Evolutionary conservation across 2,113 vertebrate genomes (phyloP), one percentile per base, ranked within the genome.

Genomic region (Anolis sagrei): DNA sequence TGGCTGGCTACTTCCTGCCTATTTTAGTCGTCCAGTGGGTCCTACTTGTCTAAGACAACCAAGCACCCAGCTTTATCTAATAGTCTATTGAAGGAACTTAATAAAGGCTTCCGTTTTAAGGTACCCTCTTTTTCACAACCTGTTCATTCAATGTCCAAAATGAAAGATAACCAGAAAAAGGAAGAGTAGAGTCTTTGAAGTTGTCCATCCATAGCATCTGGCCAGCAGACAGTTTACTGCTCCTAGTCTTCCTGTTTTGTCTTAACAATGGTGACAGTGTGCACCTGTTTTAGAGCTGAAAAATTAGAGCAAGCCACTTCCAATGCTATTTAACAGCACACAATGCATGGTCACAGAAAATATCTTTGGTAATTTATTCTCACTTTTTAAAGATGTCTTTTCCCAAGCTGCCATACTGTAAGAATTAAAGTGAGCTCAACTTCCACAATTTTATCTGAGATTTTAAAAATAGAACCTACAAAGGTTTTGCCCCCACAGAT

Each of bases 381-480:
- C 91, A 39, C 79, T 82, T 79, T 90, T 79, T 66, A 73, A 85
- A 90, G 80, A 87, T 79, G 54, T 54, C 49, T 48, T 87, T 84
- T 77, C 90, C 91, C 74, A 83, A 90, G n/a, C n/a, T 68, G 90
- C 32, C 68, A 83, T 3, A 64, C 51, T 84, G 84, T 83, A 91
- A 89, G 87, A 90, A 90, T 69, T 91, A 89, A 86, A 85, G 88
- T 88, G 64, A 92, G 79, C 85, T 76, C 21, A 88, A 79, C 81
- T 75, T 29, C 0, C 0, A 29, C n/a, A 81, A 70, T 49, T 93
- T 87, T 58, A 18, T 85, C 91, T 25, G 14, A 83, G 89, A 79
- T 54, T 79, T 83, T 74, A 91, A 79, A 0, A 1, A 70, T 76
- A 79, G 72, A 89, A 86, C 76, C 1, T 88, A 68, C 66, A 72